These are phyloP conservation scores for Anoplopoma fimbria DNA, from an alignment of 2,113 vertebrate genomes.

Conservation along the genomic window DNA sequence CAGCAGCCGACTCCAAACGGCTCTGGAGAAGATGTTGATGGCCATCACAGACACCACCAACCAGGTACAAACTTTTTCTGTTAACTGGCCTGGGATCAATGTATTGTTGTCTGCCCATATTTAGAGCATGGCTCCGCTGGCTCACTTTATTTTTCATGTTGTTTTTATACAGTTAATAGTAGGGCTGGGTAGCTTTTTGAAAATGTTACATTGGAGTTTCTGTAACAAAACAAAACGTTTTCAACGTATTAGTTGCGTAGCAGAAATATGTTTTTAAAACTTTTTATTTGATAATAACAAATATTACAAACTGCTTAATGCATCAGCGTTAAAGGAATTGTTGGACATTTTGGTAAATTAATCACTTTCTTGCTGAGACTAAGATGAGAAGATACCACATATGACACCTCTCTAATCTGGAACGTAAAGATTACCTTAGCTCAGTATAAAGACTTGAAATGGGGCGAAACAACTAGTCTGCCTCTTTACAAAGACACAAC, in stretches of 20 bases:
- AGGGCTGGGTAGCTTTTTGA: not conserved
- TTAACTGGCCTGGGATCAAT: not conserved
- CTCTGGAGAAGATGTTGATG: slow-evolving; percentile 93
- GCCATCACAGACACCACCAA: slow-evolving; percentile 89
- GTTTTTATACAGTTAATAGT: not conserved
- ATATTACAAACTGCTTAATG: not conserved
- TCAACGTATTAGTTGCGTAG: not conserved
- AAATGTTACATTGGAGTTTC: not conserved
- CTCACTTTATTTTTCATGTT: not conserved
- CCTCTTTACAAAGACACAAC: too few species aligned
- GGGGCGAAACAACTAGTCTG: too few species aligned
- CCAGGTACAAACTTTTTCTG: slow-evolving; percentile 85
- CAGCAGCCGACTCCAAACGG: slow-evolving; percentile 89
- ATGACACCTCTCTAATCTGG: too few species aligned
- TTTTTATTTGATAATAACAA: not conserved
- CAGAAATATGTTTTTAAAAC: not conserved
- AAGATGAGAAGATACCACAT: not conserved
- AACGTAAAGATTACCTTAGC: too few species aligned
- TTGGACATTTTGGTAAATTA: slow-evolving; percentile 4
- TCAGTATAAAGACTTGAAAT: too few species aligned
- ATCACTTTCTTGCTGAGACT: not conserved
- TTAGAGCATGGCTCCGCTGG: not conserved
- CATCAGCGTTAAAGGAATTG: not conserved
- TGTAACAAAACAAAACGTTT: not conserved
- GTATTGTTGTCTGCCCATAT: not conserved